A percentile compares a stretch with the other conserved stretches of the same genome.
phyloP scores from a whole-genome alignment of 92 coral and sea anemone genomes.

The Ricordea florida region DNA sequence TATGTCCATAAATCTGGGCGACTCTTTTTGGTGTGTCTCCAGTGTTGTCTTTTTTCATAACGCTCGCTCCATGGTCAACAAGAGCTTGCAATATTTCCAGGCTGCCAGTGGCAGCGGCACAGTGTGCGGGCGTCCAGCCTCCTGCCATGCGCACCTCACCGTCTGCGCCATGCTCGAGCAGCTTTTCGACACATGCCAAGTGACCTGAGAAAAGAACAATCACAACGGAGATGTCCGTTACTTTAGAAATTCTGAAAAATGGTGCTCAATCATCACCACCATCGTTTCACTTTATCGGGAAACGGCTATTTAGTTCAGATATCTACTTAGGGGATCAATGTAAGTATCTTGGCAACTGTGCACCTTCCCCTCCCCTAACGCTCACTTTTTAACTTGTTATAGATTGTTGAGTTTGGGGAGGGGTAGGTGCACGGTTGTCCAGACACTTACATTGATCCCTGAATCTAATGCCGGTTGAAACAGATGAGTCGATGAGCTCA shows the following conservation, averaged over 20 bases:
- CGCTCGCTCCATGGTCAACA: conserved; percentile 62
- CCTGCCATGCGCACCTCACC: conserved; percentile 96
- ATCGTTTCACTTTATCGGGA: too few relatives aligned
- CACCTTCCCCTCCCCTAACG: too few relatives aligned
- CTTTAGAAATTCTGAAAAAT: not conserved
- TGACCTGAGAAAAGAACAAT: conserved; percentile 43
- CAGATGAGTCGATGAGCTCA: too few relatives aligned
- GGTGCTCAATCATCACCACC: too few relatives aligned
- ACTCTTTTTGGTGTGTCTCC: conserved; percentile 90
- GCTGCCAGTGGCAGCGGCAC: conserved; percentile 94
- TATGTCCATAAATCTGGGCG: conserved; percentile 75
- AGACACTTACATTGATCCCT: too few relatives aligned
- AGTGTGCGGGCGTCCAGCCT: conserved; percentile 98
- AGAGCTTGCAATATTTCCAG: conserved; percentile 79
- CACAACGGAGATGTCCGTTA: not conserved
- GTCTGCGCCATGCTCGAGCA: conserved; percentile 85
- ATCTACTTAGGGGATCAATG: too few relatives aligned
- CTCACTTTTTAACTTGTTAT: too few relatives aligned
- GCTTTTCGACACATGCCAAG: conserved; percentile 65
- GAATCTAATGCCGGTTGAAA: too few relatives aligned
- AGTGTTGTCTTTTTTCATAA: conserved; percentile 73
- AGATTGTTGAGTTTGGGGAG: too few relatives aligned
- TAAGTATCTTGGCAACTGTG: too few relatives aligned
- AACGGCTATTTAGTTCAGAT: too few relatives aligned
- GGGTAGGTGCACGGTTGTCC: too few relatives aligned